A percentile compares a stretch with the other conserved stretches of the same genome.
phyloP scores from a whole-genome alignment of 2,797 vertebrate species.

The Enteromius argenteus region DNA sequence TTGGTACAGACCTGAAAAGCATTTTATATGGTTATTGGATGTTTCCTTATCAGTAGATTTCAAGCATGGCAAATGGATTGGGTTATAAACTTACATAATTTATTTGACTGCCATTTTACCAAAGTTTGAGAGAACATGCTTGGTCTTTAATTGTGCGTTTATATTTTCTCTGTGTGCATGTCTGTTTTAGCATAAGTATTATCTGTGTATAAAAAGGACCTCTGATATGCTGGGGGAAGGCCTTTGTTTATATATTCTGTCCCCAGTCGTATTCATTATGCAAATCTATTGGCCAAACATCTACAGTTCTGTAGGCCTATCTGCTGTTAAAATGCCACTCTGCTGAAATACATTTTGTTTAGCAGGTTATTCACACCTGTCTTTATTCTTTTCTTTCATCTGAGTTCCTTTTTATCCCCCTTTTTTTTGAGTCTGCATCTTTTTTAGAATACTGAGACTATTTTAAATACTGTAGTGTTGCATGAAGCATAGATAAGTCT shows the following conservation, averaged over 20 bases:
- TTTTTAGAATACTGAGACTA: not conserved
- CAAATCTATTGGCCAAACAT: not conserved
- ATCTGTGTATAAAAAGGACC: not conserved
- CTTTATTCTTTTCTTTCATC: not conserved
- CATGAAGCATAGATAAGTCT: not conserved
- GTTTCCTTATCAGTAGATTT: not conserved
- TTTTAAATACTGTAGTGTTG: not conserved
- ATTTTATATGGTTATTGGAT: not conserved
- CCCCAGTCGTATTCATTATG: not conserved
- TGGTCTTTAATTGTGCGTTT: not conserved
- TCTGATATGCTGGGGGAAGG: not conserved
- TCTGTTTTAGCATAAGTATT: not conserved
- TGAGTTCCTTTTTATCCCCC: not conserved
- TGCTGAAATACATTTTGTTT: not conserved
- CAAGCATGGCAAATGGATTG: not conserved
- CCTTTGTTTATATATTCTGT: constrained; percentile 6
- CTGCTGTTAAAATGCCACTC: not conserved
- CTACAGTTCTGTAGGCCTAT: not conserved
- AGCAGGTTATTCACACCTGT: not conserved
- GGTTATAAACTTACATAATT: not conserved
- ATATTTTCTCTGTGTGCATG: not conserved
- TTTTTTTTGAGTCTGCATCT: not conserved
- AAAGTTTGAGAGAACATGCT: not conserved
- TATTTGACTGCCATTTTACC: not conserved
- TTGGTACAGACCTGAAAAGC: not conserved